Conservation (phyloP, 2,888 invertebrate species). For the Automeris io region DNA sequence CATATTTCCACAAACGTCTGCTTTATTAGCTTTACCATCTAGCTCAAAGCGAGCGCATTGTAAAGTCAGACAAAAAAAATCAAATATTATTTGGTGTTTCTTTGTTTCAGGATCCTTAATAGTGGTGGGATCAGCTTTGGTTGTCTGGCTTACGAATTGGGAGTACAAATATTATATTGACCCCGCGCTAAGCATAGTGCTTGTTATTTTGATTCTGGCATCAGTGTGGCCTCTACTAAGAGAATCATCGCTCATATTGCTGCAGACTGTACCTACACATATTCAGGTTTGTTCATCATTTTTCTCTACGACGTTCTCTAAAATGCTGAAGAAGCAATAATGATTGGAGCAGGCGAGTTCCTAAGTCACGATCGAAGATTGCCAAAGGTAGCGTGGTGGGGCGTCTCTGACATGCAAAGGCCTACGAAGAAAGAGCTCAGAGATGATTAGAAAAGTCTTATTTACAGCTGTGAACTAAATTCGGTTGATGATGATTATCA, state of each 20-base stretch:
- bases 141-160: constrained; percentile 90
- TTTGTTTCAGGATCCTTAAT: constrained; percentile 88
- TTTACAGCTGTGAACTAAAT: too few relatives aligned
- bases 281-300: constrained; percentile 79
- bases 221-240: constrained; percentile 95
- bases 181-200: constrained; percentile 92
- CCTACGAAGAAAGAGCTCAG: too few relatives aligned
- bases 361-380: too few relatives aligned
- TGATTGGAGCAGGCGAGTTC: too few relatives aligned
- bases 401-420: too few relatives aligned
- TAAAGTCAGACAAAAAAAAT: background rate
- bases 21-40: too few relatives aligned
- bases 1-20: too few relatives aligned
- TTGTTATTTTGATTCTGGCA: constrained; percentile 90
- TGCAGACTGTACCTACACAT: constrained; percentile 99
- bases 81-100: background rate
- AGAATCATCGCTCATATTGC: constrained; percentile 94
- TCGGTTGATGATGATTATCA: too few relatives aligned
- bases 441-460: too few relatives aligned
- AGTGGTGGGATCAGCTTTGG: constrained; percentile 89
- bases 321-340: too few relatives aligned
- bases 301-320: too few relatives aligned
- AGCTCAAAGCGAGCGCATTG: background rate
- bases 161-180: constrained; percentile 91
- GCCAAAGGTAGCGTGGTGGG: too few relatives aligned